These are phyloP conservation scores for Panagrolaimus sp. DNA, from an alignment of 1,140 invertebrate species.

Conservation along the genomic window DNA sequence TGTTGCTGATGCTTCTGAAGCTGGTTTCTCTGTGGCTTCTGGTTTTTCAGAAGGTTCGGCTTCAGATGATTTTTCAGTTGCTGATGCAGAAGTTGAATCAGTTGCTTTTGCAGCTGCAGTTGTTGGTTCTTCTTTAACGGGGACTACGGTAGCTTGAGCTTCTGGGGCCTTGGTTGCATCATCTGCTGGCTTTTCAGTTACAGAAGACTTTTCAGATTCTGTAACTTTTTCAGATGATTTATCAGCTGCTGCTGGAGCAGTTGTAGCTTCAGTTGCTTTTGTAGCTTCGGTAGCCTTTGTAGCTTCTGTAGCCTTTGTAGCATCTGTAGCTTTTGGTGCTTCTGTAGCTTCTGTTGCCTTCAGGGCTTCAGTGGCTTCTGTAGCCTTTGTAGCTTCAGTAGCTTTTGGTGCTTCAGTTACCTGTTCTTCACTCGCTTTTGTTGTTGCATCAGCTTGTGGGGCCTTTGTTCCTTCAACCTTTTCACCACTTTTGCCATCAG, in stretches of 20 bases:
- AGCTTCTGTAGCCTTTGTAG: background rate
- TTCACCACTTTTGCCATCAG: background rate
- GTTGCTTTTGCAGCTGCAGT: background rate
- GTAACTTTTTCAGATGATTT: background rate
- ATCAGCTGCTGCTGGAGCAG: background rate
- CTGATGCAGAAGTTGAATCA: background rate
- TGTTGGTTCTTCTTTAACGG: background rate
- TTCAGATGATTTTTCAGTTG: background rate
- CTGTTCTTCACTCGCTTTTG: conserved; percentile 12
- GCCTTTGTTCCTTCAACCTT: background rate
- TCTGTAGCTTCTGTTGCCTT: conserved; percentile 1
- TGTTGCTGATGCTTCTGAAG: background rate
- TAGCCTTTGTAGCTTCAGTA: background rate
- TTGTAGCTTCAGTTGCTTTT: background rate
- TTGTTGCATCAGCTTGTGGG: background rate
- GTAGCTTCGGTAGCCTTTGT: background rate
- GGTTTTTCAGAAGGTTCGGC: background rate
- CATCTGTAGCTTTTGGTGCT: background rate
- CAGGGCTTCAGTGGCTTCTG: background rate
- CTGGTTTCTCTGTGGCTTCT: background rate
- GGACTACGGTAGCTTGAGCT: background rate
- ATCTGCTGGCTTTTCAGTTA: background rate
- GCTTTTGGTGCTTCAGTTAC: conserved; percentile 21
- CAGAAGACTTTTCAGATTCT: conserved; percentile 12
- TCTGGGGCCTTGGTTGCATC: background rate